Percentiles rank a stretch among this genome's conserved stretches.
Conservation (phyloP, 1,140 invertebrate genomes). For the Drosophila teissieri region DNA sequence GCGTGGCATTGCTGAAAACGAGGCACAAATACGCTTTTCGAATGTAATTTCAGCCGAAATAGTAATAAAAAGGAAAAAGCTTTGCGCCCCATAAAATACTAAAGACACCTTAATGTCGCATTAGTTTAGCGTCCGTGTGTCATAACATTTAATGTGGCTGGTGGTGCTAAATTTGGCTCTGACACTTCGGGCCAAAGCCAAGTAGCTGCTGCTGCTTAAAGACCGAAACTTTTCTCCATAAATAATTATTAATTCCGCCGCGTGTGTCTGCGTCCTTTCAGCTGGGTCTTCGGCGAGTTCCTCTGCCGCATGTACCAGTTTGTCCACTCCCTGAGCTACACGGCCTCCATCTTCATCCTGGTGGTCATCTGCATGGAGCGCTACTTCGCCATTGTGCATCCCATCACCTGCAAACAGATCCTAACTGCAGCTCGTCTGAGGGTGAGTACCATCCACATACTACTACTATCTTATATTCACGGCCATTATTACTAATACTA, state of each 20-base stretch:
- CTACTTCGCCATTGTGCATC: conserved; percentile 93
- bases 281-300: conserved; percentile 92
- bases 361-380: conserved; percentile 93
- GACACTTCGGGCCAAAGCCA: conserved; percentile 4
- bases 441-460: conserved; percentile 85
- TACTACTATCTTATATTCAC: no score
- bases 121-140: conserved; percentile 64
- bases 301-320: conserved; percentile 94
- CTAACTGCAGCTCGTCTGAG: conserved; percentile 89
- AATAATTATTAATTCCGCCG: conserved; percentile 36
- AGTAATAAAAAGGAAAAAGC: conserved; percentile 54
- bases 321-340: conserved; percentile 91
- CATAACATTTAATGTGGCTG: conserved; percentile 57
- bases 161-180: conserved; percentile 15
- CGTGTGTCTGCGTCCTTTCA: conserved; percentile 83
- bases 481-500: no score
- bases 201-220: conserved; percentile 20
- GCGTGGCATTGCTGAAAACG: conserved; percentile 51
- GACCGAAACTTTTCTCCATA: conserved; percentile 16
- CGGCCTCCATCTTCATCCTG: conserved; percentile 92
- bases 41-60: conserved; percentile 44
- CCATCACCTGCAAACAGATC: conserved; percentile 91
- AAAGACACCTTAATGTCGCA: conserved; percentile 70
- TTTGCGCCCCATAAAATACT: conserved; percentile 54
- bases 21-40: conserved; percentile 4